Evolutionary conservation across 2,888 invertebrate species (phyloP).

Genomic region (Nemotelus pantherinus): DNA sequence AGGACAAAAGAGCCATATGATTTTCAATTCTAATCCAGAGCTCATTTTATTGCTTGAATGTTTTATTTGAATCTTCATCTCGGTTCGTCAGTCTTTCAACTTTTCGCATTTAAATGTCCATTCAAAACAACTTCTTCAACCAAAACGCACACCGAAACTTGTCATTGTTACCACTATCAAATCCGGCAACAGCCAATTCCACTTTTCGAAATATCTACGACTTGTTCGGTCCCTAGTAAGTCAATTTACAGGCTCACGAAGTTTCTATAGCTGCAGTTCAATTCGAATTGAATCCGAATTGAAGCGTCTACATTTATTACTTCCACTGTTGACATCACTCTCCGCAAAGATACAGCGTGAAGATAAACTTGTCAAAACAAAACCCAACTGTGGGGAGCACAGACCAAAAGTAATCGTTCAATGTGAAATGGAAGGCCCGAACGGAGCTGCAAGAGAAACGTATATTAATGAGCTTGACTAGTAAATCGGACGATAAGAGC

Average conservation of each 20-base stretch:
- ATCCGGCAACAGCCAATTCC: too few relatives aligned
- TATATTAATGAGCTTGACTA: slow-evolving; percentile 55
- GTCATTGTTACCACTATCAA: too few relatives aligned
- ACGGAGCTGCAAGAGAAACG: slow-evolving; percentile 44
- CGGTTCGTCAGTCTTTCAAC: too few relatives aligned
- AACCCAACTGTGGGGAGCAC: slow-evolving; percentile 16
- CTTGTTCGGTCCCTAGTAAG: too few relatives aligned
- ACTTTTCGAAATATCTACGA: too few relatives aligned
- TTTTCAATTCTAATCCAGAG: not conserved
- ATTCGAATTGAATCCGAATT: slow-evolving; percentile 50
- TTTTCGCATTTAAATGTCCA: too few relatives aligned
- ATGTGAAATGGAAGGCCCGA: not conserved
- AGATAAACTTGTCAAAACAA: slow-evolving; percentile 55
- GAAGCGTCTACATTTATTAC: slow-evolving; percentile 55
- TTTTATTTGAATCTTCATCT: too few relatives aligned
- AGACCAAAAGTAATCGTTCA: slow-evolving; percentile 9
- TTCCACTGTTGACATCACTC: slow-evolving; percentile 55
- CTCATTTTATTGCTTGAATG: too few relatives aligned
- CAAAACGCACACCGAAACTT: too few relatives aligned
- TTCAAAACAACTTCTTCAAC: too few relatives aligned
- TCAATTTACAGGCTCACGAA: not conserved
- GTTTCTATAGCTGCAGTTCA: slow-evolving; percentile 38
- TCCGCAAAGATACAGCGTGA: slow-evolving; percentile 53
- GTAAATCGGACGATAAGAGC: slow-evolving; percentile 55
- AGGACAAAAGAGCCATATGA: not conserved